phyloP scores from a whole-genome alignment of 1,140 invertebrate genomes.

The Drosophila varians region DNA sequence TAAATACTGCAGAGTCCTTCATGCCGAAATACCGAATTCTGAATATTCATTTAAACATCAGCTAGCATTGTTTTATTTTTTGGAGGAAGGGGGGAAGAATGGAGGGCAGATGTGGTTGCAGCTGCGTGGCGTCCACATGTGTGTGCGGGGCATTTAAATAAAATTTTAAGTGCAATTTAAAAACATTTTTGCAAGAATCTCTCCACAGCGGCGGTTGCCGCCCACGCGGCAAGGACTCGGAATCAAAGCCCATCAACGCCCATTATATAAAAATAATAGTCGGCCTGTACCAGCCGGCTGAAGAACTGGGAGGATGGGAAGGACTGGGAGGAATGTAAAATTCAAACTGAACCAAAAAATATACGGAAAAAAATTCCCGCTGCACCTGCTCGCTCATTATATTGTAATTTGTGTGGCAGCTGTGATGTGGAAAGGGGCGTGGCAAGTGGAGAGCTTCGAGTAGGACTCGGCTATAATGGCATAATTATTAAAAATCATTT shows the following conservation, averaged over 20 bases:
- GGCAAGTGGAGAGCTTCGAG: constrained; percentile 18
- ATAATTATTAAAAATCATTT: constrained; percentile 82
- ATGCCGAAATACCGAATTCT: not conserved
- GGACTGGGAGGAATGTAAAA: constrained; percentile 59
- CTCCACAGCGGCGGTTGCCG: not conserved
- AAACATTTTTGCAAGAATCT: constrained; percentile 70
- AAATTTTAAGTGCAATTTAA: constrained; percentile 82
- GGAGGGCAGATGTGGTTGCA: constrained; percentile 14
- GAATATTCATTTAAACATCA: constrained; percentile 53
- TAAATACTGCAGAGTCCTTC: not conserved
- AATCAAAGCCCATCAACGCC: constrained; percentile 50
- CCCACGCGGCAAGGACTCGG: constrained; percentile 24
- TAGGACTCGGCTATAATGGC: constrained; percentile 47
- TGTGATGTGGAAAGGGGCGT: constrained; percentile 27
- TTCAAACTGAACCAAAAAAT: constrained; percentile 61
- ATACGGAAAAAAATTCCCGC: constrained; percentile 43
- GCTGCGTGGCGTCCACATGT: constrained; percentile 32
- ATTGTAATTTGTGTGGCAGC: constrained; percentile 76
- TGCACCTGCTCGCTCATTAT: constrained; percentile 79
- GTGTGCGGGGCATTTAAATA: constrained; percentile 72
- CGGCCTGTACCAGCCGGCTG: constrained; percentile 35
- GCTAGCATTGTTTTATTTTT: constrained; percentile 34
- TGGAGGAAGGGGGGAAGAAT: constrained; percentile 1
- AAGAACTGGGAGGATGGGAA: constrained; percentile 23
- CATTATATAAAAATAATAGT: constrained; percentile 81